Conservation (phyloP, 2,797 vertebrate genomes). For the Hoplostethus atlanticus region DNA sequence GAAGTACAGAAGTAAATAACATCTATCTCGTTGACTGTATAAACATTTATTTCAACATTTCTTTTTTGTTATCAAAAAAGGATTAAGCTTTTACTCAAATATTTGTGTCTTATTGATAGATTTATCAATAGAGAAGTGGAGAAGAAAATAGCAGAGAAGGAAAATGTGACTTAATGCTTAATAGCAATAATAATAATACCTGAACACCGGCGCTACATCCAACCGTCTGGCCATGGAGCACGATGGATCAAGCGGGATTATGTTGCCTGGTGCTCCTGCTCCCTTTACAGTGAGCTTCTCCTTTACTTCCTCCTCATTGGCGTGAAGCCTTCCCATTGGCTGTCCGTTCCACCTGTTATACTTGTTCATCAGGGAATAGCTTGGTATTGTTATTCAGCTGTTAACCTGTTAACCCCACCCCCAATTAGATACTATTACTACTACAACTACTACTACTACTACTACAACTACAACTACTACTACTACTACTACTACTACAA, state of each 20-base stretch:
- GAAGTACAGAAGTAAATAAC: not conserved
- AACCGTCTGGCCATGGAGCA: constrained; percentile 9
- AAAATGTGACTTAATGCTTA: not conserved
- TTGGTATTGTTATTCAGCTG: constrained; percentile 10
- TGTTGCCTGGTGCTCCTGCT: not conserved
- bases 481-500: too few species aligned
- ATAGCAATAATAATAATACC: constrained; percentile 30
- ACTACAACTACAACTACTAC: not conserved
- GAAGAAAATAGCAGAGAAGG: not conserved
- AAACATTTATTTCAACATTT: too few species aligned
- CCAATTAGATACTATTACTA: not conserved
- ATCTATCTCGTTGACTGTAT: too few species aligned
- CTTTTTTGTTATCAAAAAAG: not conserved
- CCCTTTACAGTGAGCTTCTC: constrained; percentile 13
- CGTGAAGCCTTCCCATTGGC: constrained; percentile 46
- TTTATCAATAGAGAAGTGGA: not conserved
- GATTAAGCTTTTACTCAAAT: not conserved
- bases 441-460: not conserved
- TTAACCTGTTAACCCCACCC: not conserved
- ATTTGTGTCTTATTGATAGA: not conserved
- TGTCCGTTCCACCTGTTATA: constrained; percentile 40
- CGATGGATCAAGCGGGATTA: constrained; percentile 7
- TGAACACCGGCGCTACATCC: constrained; percentile 30
- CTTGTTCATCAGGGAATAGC: constrained; percentile 38
- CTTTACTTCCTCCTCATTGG: constrained; percentile 30